Evolutionary conservation across 2,888 invertebrate species (phyloP).

Genomic region (Parapristionchus giblindavisi): DNA sequence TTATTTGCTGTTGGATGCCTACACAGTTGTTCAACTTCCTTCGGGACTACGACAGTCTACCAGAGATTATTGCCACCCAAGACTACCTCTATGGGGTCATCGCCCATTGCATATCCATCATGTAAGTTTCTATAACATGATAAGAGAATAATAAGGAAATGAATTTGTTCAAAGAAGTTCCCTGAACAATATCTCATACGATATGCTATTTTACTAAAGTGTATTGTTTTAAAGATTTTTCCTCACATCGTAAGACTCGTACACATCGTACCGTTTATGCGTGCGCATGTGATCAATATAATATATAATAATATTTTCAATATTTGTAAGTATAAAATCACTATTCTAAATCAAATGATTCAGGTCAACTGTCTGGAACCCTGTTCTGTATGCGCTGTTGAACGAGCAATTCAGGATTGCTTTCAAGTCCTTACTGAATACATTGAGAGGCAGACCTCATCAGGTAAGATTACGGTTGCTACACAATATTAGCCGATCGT

Average conservation of each 20-base stretch:
- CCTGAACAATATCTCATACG: not conserved
- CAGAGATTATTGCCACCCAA: conserved; percentile 55
- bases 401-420: conserved; percentile 68
- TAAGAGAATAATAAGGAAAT: not conserved
- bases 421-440: conserved; percentile 53
- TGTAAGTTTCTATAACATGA: conserved; percentile 43
- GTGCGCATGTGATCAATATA: not conserved
- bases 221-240: too few species aligned
- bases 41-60: conserved; percentile 64
- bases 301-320: not conserved
- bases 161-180: not conserved
- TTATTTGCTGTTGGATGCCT: conserved; percentile 85
- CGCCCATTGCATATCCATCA: conserved; percentile 68
- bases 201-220: too few species aligned
- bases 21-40: conserved; percentile 67
- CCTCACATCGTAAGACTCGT: too few species aligned
- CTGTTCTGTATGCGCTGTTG: conserved; percentile 63
- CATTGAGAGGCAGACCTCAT: conserved; percentile 39
- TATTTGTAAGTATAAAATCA: not conserved
- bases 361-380: conserved; percentile 66
- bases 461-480: not conserved
- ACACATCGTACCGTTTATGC: too few species aligned
- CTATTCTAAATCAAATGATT: conserved; percentile 1
- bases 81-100: conserved; percentile 66
- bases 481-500: not conserved